Base-by-base conservation (phyloP, 2,113 vertebrate species). In the Columbina picui region DNA sequence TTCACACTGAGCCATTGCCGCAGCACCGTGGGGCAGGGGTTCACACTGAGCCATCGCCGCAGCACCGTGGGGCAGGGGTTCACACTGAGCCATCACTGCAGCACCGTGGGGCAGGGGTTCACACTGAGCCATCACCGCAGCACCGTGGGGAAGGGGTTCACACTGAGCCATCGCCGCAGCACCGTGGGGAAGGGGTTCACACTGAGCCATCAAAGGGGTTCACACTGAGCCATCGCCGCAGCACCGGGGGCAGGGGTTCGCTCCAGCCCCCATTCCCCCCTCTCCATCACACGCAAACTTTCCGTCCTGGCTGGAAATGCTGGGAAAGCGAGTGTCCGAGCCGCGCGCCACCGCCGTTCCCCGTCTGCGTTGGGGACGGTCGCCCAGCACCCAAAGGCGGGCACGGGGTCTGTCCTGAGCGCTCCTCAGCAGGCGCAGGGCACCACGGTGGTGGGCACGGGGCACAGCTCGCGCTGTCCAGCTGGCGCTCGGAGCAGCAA, bases 261-360 rank as follows among this genome's bases (percentile, higher is more conserved):
- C 65, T 43, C 67, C n/a, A 10, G 38, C 19, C 64, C 41, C 3
- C 2, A 8, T 25, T 52, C 60, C 64, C 36, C 60, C 49, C 19
- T 30, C 68, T 29, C 39, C 13, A 5, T 7, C 39, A n/a, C 49
- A 55, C 15, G 2, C 32, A 16, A 76, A 69, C 64, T 49, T 70
- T 56, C 71, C 14, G 1, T 55, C 17, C 71, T 17, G 50, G 67
- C 68, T 64, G 68, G 22, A 18, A 65, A 34, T 1, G 1, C 43
- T 5, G 21, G 32, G 30, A 64, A 41, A 64, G 34, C 2, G 6
- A 43, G 59, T 9, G 14, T 77, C 78, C 12, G 4, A 45, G 59
- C 11, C 12, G 2, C 65, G 47, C 9, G 1, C 65, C 45, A 57
- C 36, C 1, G 65, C 7, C 2, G 26, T 7, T 16, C 10, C 32